A percentile compares a stretch with the other conserved stretches of the same genome.
These are phyloP conservation scores for Xenopus petersii DNA, from an alignment of 2,797 vertebrate genomes.

Conservation along the genomic window DNA sequence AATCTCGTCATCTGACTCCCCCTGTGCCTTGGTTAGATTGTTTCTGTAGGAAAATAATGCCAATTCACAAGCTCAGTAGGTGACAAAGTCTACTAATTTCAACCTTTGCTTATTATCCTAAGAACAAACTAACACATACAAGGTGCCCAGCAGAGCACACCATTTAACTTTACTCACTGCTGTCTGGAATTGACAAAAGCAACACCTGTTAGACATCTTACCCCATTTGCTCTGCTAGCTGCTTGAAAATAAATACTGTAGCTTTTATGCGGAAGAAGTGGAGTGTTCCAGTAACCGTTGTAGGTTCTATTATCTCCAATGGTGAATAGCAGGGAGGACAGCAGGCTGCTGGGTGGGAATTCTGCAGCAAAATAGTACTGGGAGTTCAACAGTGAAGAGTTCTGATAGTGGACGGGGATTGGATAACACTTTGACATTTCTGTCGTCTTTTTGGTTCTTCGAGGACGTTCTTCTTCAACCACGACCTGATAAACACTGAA, in stretches of 20 bases:
- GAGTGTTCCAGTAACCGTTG: conserved; percentile 93
- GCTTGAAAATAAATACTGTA: conserved; percentile 98
- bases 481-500: conserved; percentile 93
- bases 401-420: conserved; percentile 92
- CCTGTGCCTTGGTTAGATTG: background rate
- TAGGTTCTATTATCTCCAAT: conserved; percentile 96
- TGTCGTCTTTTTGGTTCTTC: conserved; percentile 84
- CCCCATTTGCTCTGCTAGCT: conserved; percentile 94
- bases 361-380: conserved; percentile 95
- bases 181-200: conserved; percentile 23
- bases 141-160: conserved; percentile 2
- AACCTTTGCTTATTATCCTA: conserved; percentile 5
- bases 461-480: conserved; percentile 91
- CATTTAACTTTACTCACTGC: background rate
- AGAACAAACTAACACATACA: conserved; percentile 9
- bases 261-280: conserved; percentile 95
- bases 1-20: background rate
- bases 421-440: conserved; percentile 94
- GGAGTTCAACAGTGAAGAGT: conserved; percentile 83
- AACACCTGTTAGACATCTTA: conserved; percentile 59
- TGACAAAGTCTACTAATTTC: background rate
- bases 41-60: background rate
- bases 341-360: conserved; percentile 82
- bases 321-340: conserved; percentile 83
- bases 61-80: conserved; percentile 9